Base-by-base conservation (phyloP, 2,888 invertebrate genomes). In the Cephonodes hylas region DNA sequence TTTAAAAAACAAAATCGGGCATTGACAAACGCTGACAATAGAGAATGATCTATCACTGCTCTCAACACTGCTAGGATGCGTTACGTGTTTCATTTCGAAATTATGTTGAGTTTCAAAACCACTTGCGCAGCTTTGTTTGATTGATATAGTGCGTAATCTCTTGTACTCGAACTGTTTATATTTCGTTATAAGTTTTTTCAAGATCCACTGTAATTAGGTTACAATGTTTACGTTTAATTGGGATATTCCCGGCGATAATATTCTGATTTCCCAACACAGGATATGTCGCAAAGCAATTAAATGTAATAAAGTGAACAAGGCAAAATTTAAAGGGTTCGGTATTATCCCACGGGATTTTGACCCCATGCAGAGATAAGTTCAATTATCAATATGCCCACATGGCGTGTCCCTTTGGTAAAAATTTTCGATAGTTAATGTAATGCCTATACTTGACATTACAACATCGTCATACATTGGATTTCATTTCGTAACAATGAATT, bases 141-240 rank as follows among this genome's bases (percentile, higher is more conserved):
- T 89, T 88, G 87, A 90, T 90, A 88, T 79, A 85, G 84, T 84
- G 84, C 79, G 85, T 89, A 88, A 89, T 89, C 87, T 88, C 83
- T 81, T 80, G 80, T 81, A 80, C 80, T 77, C 81, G 79, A 84
- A 81, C 84, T 82, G 72, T 79, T 78, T 75, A 81, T 76, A 65
- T 64, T 65, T 58, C 38, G 46, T 58, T 38, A 58, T 38, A 23
- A 27, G 10, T 27, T 48, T 27, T 48, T 44, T 63, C 18, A 18
- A 31, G 27, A 31, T 53, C 31, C 10, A 10, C 15, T 31, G 31
- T 27, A 48, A 48, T 48, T 15, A 48, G 27, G 48, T 53, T 31
- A 31, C 18, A 7, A 20, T 18, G 5, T n/a, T 48, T 18, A 27
- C 31, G 1, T 15, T 18, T 53, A 53, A 18, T 18, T n/a, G 8